Base-by-base conservation (phyloP, 2,888 invertebrate genomes). In the Archaeoteleia sp. region DNA sequence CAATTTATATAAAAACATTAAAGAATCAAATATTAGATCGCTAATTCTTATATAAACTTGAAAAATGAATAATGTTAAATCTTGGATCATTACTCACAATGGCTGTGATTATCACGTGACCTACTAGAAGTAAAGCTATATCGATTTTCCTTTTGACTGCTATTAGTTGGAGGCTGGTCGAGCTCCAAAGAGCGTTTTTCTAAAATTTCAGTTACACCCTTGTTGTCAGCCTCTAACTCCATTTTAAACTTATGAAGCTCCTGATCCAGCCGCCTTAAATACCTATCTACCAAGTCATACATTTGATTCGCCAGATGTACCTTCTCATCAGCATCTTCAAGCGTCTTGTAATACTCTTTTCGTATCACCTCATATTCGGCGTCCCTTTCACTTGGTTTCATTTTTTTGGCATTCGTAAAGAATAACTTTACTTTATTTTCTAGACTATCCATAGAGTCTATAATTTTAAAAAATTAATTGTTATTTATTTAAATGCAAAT, bases 171-270 rank as follows among this genome's bases (percentile, higher is more conserved):
- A 12, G 91, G 90, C 53, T 88, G 91, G 86, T 97, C 97, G 60
- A 97, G 87, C 79, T 97, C 97, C 46, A 97, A 86, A 0, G 97
- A 97, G 34, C 97, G 88, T 86, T 96, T 96, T 87, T 98, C 98
- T 70, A 98, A 86, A 42, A 95, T 88, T 87, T 98, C 98, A 0
- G 98, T 98, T 51, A 98, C 97, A 1, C 98, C 98, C 77, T 97
- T 95, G 88, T 98, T 96, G 86, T 99, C 99, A 0, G 98, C 98
- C 86, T 99, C 99, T 62, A 99, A 86, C 87, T 99, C 99, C 90
- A 97, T 95, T 87, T 98, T 98, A 86, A 99, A 99, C 85, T 99
- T 98, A 75, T 95, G 94, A 46, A 98, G 87, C 84, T 99, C 99
- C 85, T 89, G 89, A 87, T 94, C 95, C 49, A 99, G 87, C 84